Conservation (phyloP, 2,113 vertebrate species). For the Podarcis raffonei region DNA sequence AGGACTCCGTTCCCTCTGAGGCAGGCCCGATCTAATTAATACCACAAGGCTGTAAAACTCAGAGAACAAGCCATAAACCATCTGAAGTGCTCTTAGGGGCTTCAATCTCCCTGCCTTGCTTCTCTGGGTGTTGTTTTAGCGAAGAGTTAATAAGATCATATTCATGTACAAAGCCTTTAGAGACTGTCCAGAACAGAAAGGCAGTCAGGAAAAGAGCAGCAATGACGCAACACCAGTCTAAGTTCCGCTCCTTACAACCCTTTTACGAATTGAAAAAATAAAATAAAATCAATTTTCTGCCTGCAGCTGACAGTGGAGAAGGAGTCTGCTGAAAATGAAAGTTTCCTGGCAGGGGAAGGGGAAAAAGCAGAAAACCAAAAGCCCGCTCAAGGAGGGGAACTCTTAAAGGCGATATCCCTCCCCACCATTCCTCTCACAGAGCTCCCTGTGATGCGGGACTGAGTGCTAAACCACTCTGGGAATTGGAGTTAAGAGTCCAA, state of each 20-base stretch:
- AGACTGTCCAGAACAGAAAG: neutral
- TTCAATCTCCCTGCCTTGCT: neutral
- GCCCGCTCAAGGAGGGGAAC: neutral
- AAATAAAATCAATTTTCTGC: neutral
- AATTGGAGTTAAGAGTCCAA: too few species aligned
- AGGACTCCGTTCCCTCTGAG: neutral
- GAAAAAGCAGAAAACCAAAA: neutral
- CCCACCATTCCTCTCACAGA: too few species aligned
- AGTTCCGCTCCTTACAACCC: neutral
- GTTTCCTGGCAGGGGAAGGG: neutral
- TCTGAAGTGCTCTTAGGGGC: fast-evolving
- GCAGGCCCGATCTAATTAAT: neutral
- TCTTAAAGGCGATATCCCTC: too few species aligned
- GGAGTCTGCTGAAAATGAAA: neutral
- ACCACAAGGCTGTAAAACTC: slow-evolving; percentile 14
- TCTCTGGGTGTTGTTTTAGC: neutral
- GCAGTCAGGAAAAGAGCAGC: neutral
- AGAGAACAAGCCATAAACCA: slow-evolving; percentile 2
- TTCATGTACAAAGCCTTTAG: neutral
- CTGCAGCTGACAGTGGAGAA: neutral
- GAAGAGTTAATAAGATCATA: neutral
- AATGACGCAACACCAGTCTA: neutral
- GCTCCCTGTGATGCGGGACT: too few species aligned
- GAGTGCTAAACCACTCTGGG: too few species aligned
- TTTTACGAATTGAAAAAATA: neutral